Evolutionary conservation across 2,888 invertebrate species (phyloP).

Genomic region (Chironomus riparius): DNA sequence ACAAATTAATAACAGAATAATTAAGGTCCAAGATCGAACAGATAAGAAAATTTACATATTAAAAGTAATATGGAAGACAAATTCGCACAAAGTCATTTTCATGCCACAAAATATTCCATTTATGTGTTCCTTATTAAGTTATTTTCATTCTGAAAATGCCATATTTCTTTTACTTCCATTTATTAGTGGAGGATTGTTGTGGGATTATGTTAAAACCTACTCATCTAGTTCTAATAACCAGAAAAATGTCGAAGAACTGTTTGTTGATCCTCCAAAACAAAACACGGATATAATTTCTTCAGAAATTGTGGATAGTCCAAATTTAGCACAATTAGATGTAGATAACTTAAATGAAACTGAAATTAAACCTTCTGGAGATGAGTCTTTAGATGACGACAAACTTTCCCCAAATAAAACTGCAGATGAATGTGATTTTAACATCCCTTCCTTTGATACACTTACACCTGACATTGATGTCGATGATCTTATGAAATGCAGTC

Average conservation of each 20-base stretch:
- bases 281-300: neutral
- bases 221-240: neutral
- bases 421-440: neutral
- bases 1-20: conserved; percentile 37
- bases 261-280: conserved; percentile 12
- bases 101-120: conserved; percentile 40
- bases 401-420: neutral
- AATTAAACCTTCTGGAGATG: neutral
- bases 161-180: conserved; percentile 37
- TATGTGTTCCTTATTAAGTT: conserved; percentile 39
- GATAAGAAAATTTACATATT: conserved; percentile 38
- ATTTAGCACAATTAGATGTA: conserved; percentile 6
- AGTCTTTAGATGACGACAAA: neutral
- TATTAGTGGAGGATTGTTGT: conserved; percentile 23
- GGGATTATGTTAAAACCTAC: conserved; percentile 23
- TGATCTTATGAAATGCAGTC: conserved; percentile 38
- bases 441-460: conserved; percentile 29
- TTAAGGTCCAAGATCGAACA: conserved; percentile 41
- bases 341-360: conserved; percentile 18
- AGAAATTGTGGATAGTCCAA: neutral
- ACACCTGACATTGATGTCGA: conserved; percentile 35
- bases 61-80: conserved; percentile 38
- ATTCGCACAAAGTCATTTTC: conserved; percentile 34
- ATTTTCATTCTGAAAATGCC: conserved; percentile 41
- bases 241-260: conserved; percentile 6